Percentiles rank a stretch among this genome's conserved stretches.
These are phyloP conservation scores for Aleadryas rufinucha DNA, from an alignment of 2,113 vertebrate genomes.

Conservation along the genomic window DNA sequence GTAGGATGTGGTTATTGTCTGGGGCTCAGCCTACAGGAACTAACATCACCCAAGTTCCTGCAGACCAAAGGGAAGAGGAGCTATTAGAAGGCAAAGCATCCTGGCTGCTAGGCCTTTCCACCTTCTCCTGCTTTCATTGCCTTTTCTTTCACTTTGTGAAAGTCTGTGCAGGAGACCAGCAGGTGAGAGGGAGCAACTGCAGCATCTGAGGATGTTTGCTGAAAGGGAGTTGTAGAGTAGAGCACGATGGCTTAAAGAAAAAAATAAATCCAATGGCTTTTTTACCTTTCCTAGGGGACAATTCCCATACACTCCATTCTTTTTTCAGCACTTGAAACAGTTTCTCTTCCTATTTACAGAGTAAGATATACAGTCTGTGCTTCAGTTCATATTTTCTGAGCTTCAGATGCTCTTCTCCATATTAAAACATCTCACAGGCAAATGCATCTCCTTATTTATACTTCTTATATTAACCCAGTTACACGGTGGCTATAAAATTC, in stretches of 20 bases:
- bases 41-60: not conserved
- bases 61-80: not conserved
- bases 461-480: conserved; percentile 34
- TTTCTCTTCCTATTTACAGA: not conserved
- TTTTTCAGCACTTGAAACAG: not conserved
- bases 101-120: not conserved
- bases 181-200: not conserved
- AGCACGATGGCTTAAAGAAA: not conserved
- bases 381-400: conserved; percentile 16
- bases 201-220: not conserved
- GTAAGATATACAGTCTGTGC: not conserved
- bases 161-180: not conserved
- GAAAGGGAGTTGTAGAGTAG: not conserved
- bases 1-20: not conserved
- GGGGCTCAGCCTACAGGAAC: not conserved
- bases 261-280: not conserved
- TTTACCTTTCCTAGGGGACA: not conserved
- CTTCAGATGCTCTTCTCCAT: not conserved
- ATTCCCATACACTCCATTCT: not conserved
- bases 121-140: not conserved
- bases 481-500: not conserved
- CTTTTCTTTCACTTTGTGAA: not conserved
- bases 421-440: conserved; percentile 10
- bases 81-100: not conserved
- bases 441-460: conserved; percentile 35